Percentiles rank a stretch among this genome's conserved stretches.
Evolutionary conservation across 2,113 vertebrate species (phyloP).

Genomic region (Anser cygnoides): DNA sequence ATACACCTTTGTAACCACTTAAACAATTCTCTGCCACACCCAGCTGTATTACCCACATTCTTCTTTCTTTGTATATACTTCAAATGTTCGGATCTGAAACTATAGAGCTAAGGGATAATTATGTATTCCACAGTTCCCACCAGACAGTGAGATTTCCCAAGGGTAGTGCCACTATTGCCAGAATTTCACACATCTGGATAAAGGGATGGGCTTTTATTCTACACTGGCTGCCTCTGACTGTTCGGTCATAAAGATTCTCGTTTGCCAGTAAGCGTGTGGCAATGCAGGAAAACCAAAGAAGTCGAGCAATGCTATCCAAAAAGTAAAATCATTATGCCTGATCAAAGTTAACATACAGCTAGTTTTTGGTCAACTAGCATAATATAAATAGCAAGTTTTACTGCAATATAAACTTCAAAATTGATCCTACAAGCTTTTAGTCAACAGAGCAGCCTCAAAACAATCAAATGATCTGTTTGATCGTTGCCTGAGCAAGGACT

Average conservation of each 20-base stretch:
- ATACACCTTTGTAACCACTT: not conserved
- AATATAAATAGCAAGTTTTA: not conserved
- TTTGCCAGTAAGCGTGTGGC: conserved; percentile 34
- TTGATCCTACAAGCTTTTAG: not conserved
- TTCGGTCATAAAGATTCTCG: conserved; percentile 35
- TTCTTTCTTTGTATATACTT: not conserved
- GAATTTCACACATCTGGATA: conserved; percentile 29
- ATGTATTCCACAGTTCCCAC: conserved; percentile 52
- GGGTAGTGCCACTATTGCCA: conserved; percentile 6
- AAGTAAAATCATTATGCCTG: conserved; percentile 28
- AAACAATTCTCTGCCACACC: not conserved
- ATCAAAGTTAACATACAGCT: conserved; percentile 26
- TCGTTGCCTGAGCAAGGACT: not conserved
- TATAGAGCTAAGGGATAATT: conserved; percentile 32
- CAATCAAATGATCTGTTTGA: not conserved
- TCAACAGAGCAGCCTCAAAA: not conserved
- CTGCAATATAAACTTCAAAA: not conserved
- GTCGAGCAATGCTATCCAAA: conserved; percentile 12
- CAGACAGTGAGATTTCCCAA: conserved; percentile 54
- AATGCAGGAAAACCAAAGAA: conserved; percentile 54
- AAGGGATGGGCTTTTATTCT: conserved; percentile 34
- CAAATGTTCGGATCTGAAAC: conserved; percentile 19
- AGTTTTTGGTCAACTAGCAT: not conserved
- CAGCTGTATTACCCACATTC: not conserved
- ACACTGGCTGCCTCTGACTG: conserved; percentile 12